Conservation (phyloP, 2,888 invertebrate species). For the Minunthozetes semirufus region DNA sequence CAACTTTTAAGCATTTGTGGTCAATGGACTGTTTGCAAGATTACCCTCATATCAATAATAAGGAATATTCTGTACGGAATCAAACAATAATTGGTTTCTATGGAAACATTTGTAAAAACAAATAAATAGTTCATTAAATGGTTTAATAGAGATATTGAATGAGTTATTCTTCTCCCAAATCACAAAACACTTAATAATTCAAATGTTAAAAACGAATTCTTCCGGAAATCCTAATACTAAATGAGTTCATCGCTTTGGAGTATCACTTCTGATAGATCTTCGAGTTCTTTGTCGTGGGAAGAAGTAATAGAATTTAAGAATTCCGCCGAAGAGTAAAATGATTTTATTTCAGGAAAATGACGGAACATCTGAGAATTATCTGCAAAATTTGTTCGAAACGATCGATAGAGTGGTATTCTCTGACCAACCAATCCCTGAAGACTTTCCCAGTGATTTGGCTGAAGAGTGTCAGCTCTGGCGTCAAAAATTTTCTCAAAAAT, state of each 20-base stretch:
- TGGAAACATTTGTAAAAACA: background rate
- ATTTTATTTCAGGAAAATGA: conserved; percentile 1
- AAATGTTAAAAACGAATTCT: background rate
- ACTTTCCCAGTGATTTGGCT: background rate
- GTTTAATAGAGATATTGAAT: no score
- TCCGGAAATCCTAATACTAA: no score
- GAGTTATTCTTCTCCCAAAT: no score
- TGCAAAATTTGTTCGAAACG: conserved; percentile 18
- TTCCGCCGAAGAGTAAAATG: background rate
- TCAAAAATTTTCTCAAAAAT: conserved; percentile 24
- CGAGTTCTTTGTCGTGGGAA: conserved; percentile 5
- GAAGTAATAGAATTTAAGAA: conserved; percentile 19
- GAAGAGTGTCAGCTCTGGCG: conserved; percentile 31
- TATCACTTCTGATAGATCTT: background rate
- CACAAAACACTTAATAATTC: background rate
- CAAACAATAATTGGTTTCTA: no score
- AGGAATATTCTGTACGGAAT: no score
- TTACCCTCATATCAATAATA: no score
- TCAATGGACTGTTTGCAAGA: no score
- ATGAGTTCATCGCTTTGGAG: conserved; percentile 20
- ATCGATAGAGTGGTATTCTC: conserved; percentile 25
- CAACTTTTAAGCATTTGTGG: no score
- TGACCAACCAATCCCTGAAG: conserved; percentile 11
- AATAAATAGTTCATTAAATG: background rate
- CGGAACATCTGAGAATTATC: conserved; percentile 12